These are phyloP conservation scores for Danaus melanippus DNA, from an alignment of 1,140 invertebrate genomes.

Conservation along the genomic window DNA sequence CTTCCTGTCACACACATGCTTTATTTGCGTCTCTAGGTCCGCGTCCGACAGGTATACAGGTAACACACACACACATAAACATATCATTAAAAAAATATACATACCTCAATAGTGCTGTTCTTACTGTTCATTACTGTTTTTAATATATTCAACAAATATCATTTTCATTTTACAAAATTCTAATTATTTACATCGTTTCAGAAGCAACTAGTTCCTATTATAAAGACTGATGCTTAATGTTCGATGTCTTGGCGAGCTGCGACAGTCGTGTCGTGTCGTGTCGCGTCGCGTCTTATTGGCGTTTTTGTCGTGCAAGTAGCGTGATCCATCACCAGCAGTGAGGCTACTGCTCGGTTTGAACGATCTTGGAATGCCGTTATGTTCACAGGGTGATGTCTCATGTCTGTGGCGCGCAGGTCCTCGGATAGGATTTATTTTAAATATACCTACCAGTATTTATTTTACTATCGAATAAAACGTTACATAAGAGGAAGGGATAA, in stretches of 20 bases:
- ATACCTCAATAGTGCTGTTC: too few species aligned
- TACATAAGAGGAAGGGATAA: too few species aligned
- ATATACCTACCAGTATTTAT: neutral
- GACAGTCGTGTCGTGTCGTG: constrained; percentile 16
- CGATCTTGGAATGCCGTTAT: constrained; percentile 30
- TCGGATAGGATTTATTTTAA: neutral
- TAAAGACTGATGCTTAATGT: too few species aligned
- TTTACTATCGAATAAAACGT: neutral
- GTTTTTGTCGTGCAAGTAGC: constrained; percentile 33
- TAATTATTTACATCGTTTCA: too few species aligned
- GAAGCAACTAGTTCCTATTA: too few species aligned
- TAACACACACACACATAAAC: too few species aligned
- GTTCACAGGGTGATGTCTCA: constrained; percentile 24
- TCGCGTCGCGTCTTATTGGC: constrained; percentile 17
- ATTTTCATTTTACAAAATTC: too few species aligned
- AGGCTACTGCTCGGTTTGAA: constrained; percentile 46
- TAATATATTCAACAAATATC: too few species aligned
- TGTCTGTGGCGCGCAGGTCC: neutral
- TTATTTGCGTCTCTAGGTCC: constrained; percentile 8
- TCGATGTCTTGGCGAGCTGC: constrained; percentile 22
- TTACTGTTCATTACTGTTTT: too few species aligned
- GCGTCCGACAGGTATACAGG: too few species aligned
- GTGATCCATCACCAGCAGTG: constrained; percentile 44
- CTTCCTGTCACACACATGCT: constrained; percentile 36
- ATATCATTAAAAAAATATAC: too few species aligned